These are phyloP conservation scores for Propsilocerus akamusi DNA, from an alignment of 1,140 invertebrate genomes.

Conservation along the genomic window DNA sequence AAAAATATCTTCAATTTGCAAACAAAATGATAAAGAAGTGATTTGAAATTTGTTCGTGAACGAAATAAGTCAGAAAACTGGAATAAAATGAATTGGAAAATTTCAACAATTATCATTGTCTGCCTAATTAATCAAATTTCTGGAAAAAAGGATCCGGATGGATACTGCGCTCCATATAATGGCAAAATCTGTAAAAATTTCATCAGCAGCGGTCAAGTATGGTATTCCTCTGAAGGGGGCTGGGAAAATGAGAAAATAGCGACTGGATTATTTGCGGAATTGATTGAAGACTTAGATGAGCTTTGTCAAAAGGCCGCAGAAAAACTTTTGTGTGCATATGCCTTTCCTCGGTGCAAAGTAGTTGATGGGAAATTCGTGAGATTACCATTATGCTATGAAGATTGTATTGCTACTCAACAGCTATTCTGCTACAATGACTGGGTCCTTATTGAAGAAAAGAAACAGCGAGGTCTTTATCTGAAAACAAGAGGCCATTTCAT, in stretches of 20 bases:
- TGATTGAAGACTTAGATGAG: constrained; percentile 56
- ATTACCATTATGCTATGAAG: constrained; percentile 73
- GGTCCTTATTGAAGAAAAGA: constrained; percentile 78
- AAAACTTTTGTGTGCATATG: constrained; percentile 77
- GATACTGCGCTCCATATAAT: constrained; percentile 73
- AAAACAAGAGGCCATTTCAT: constrained; percentile 71
- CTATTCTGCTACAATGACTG: constrained; percentile 87
- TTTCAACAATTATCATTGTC: too few relatives aligned
- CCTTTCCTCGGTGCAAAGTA: constrained; percentile 70
- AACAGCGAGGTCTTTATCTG: constrained; percentile 53
- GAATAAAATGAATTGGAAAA: too few relatives aligned
- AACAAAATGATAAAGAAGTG: too few relatives aligned
- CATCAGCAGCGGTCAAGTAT: constrained; percentile 52
- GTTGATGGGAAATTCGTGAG: constrained; percentile 31
- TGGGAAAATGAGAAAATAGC: constrained; percentile 73
- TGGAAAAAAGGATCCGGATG: constrained; percentile 21
- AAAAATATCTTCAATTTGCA: too few relatives aligned
- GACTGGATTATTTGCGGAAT: constrained; percentile 61
- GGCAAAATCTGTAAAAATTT: constrained; percentile 74
- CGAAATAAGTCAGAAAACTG: too few relatives aligned
- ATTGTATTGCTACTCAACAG: constrained; percentile 75
- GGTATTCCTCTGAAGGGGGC: constrained; percentile 61
- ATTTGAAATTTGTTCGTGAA: too few relatives aligned
- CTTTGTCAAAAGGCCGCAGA: constrained; percentile 73
- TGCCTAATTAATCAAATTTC: too few relatives aligned